Conservation (phyloP, 2,113 vertebrate species). For the Pachypanchax playfairii region DNA sequence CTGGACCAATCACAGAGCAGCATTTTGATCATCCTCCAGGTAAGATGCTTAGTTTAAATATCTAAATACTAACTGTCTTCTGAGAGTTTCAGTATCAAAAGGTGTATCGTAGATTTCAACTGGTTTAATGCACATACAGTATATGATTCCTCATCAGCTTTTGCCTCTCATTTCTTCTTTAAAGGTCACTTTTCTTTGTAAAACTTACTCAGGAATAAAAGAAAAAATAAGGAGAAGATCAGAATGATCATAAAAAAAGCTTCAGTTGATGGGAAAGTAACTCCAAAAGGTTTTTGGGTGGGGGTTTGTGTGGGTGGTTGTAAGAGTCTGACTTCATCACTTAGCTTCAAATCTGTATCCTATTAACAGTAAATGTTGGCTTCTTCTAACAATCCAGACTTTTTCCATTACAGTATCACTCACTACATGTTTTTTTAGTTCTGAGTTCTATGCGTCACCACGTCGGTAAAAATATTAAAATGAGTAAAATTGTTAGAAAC, state of each 20-base stretch:
- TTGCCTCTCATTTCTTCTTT: neutral
- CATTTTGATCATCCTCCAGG: constrained; percentile 30
- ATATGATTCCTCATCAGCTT: neutral
- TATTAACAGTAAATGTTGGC: constrained; percentile 6
- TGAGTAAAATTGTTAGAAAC: neutral
- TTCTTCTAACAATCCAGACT: neutral
- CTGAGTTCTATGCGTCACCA: neutral
- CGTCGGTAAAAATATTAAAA: neutral
- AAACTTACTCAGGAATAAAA: neutral
- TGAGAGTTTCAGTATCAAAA: neutral
- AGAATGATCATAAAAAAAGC: neutral
- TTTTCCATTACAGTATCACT: neutral
- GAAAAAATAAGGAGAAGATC: neutral
- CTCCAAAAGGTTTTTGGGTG: neutral
- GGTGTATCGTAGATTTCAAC: neutral
- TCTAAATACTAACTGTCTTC: constrained; percentile 5
- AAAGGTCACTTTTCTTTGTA: neutral
- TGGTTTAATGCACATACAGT: neutral
- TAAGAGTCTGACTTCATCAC: neutral
- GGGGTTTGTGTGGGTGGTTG: neutral
- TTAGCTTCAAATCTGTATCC: constrained; percentile 11
- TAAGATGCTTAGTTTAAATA: constrained; percentile 6
- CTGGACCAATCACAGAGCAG: constrained; percentile 22
- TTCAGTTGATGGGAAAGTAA: neutral
- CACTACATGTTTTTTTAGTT: neutral